Evolutionary conservation across 2,113 vertebrate species (phyloP).

Genomic region (Baryphthengus martii): DNA sequence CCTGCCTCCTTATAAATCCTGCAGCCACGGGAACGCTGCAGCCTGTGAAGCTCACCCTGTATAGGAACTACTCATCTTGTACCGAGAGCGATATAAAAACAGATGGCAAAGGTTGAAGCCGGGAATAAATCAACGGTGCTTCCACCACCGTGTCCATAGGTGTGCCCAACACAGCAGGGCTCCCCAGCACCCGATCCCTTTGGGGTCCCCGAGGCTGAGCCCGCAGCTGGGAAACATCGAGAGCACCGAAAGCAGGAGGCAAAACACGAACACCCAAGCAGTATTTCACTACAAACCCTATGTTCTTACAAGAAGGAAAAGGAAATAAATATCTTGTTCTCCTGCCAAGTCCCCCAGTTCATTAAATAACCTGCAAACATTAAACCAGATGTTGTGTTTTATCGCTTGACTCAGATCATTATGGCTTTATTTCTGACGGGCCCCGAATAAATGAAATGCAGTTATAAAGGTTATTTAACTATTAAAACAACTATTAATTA

Average conservation of each 20-base stretch:
- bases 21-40: slow-evolving; percentile 67
- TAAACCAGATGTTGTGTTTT: slow-evolving; percentile 67
- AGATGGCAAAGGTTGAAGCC: slow-evolving; percentile 63
- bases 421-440: slow-evolving; percentile 64
- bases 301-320: not conserved
- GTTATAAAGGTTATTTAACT: slow-evolving; percentile 73
- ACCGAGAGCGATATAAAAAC: slow-evolving; percentile 66
- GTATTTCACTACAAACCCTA: not conserved
- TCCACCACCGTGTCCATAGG: not conserved
- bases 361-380: slow-evolving; percentile 60
- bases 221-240: fast-evolving
- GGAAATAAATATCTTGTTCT: not conserved
- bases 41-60: slow-evolving; percentile 51
- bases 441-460: slow-evolving; percentile 53
- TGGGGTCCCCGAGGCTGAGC: fast-evolving
- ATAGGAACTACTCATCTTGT: slow-evolving; percentile 65
- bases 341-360: slow-evolving; percentile 41
- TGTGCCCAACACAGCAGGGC: not conserved
- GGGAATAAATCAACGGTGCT: slow-evolving; percentile 47
- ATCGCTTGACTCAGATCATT: slow-evolving; percentile 59
- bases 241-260: not conserved
- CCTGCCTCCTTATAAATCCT: slow-evolving; percentile 65
- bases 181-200: not conserved
- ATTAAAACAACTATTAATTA: slow-evolving; percentile 75
- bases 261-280: not conserved